Percentiles rank a stretch among this genome's conserved stretches.
These are phyloP conservation scores for Euspilapteryx auroguttella DNA, from an alignment of 2,888 invertebrate genomes.

Conservation along the genomic window DNA sequence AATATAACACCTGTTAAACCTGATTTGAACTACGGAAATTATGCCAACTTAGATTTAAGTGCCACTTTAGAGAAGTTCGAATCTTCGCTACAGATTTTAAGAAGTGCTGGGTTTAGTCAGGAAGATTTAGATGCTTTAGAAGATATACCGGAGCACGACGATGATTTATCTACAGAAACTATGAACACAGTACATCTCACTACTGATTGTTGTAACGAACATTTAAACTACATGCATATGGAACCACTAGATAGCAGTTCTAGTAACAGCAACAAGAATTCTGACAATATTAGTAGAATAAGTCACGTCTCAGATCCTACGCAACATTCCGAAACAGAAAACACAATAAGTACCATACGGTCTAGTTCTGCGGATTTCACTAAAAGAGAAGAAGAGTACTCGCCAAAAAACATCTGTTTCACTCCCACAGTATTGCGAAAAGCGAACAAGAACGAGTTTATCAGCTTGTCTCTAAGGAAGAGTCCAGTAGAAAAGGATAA, in stretches of 20 bases:
- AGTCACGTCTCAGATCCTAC: slow-evolving; percentile 54
- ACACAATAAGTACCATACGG: slow-evolving; percentile 44
- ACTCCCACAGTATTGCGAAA: slow-evolving; percentile 45
- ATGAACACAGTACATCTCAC: slow-evolving; percentile 35
- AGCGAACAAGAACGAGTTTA: slow-evolving; percentile 31
- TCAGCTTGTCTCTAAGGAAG: slow-evolving; percentile 24
- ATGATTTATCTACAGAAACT: slow-evolving; percentile 39
- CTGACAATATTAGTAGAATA: slow-evolving; percentile 57
- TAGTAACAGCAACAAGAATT: slow-evolving; percentile 39
- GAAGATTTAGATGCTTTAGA: slow-evolving; percentile 55
- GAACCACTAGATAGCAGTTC: slow-evolving; percentile 36
- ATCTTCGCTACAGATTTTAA: slow-evolving; percentile 70
- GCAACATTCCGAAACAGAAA: slow-evolving; percentile 39
- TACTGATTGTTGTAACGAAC: slow-evolving; percentile 37
- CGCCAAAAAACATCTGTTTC: slow-evolving; percentile 31
- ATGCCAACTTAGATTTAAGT: slow-evolving; percentile 77
- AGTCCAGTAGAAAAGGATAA: slow-evolving; percentile 25
- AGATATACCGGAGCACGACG: slow-evolving; percentile 46
- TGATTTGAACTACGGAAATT: slow-evolving; percentile 55
- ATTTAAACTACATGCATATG: slow-evolving; percentile 40
- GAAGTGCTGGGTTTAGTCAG: slow-evolving; percentile 62
- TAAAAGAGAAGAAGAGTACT: slow-evolving; percentile 54
- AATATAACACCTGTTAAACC: slow-evolving; percentile 38
- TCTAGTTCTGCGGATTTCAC: slow-evolving; percentile 68
- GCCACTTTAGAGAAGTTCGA: slow-evolving; percentile 78